phyloP scores from a whole-genome alignment of 1,140 invertebrate species.

The Neodiprion virginianus region DNA sequence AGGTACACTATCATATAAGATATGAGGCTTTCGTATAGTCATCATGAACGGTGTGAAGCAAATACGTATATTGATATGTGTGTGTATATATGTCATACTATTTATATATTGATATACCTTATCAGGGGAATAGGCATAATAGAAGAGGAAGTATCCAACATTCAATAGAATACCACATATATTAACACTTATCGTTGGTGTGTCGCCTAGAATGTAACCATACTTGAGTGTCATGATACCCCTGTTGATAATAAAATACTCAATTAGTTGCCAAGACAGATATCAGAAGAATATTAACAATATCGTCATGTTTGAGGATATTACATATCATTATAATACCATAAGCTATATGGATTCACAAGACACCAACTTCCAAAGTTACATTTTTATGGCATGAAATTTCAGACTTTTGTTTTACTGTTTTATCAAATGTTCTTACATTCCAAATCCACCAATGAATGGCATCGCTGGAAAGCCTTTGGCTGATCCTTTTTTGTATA shows the following conservation, averaged over 20 bases:
- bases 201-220: conserved; percentile 72
- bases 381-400: conserved; percentile 12
- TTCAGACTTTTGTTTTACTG: not conserved
- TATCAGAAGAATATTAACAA: not conserved
- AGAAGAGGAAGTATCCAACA: conserved; percentile 69
- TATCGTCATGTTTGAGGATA: conserved; percentile 25
- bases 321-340: conserved; percentile 10
- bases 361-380: conserved; percentile 19
- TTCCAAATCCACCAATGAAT: conserved; percentile 75
- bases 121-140: conserved; percentile 67
- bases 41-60: not conserved
- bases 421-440: conserved; percentile 66
- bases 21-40: conserved; percentile 17
- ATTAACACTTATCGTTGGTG: conserved; percentile 77
- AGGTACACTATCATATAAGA: not conserved
- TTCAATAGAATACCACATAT: conserved; percentile 73
- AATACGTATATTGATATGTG: no score
- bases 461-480: conserved; percentile 69
- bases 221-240: conserved; percentile 75
- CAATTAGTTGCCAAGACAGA: no score
- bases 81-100: no score
- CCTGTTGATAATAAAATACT: conserved; percentile 57
- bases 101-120: conserved; percentile 49
- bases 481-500: conserved; percentile 70
- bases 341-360: conserved; percentile 21